Evolutionary conservation across 2,797 vertebrate genomes (phyloP), one percentile per base, ranked within the genome.

Genomic region (Lateolabrax maculatus): DNA sequence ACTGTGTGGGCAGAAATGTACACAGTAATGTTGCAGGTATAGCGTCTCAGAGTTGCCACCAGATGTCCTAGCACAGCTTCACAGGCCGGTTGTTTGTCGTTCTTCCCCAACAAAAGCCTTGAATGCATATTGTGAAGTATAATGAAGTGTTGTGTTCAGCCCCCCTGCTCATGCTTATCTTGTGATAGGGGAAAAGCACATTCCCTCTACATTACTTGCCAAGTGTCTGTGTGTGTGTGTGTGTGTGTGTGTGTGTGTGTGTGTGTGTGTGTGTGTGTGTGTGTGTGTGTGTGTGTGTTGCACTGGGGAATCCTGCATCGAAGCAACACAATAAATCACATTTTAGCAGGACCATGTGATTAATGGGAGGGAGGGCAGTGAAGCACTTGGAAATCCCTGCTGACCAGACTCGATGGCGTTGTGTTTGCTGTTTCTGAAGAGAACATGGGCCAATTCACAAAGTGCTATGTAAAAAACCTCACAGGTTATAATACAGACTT

Each of bases 301-400:
- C 46, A 74, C 55, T 9, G 16, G 81, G 87, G 73, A 80, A 85
- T 85, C 85, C 82, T 71, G 65, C 76, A 78, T 19, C 10, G 68
- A 41, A 72, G 58, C 46, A 84, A 75, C 72, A 83, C 58, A 87
- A 80, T 83, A 90, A 89, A 87, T 87, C 87, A 81, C 78, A 79
- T 84, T 86, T 80, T 49, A 81, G 71, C 60, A 73, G 72, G 62
- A 76, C 88, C 86, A 91, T 91, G 90, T 90, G 88, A 90, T 81
- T 58, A 84, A 71, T 56, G 34, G 44, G 71, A 13, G 62, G 68
- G 74, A 18, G 19, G 71, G 70, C 61, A 34, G 57, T 9, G 61
- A 51, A 60, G 68, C 61, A 37, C 63, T 71, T 74, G 70, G 77
- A 80, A 82, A 71, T 65, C 61, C 78, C 27, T 80, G 58, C 61